Evolutionary conservation across 2,888 invertebrate genomes (phyloP).

Genomic region (Hemithea aestivaria): DNA sequence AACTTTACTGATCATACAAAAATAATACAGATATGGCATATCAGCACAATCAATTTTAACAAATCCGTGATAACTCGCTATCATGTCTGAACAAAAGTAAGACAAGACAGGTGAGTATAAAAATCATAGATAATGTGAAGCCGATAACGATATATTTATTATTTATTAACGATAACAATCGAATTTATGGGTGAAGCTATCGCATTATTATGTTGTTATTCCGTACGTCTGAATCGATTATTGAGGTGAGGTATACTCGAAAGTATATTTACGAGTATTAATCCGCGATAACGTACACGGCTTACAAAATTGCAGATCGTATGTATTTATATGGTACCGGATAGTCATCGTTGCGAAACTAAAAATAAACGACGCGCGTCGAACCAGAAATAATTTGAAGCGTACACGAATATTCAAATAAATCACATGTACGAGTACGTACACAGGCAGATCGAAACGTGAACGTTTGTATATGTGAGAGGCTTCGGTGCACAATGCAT

Average conservation of each 20-base stretch:
- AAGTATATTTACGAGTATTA: too few species aligned
- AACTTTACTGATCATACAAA: constrained; percentile 52
- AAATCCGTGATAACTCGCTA: constrained; percentile 54
- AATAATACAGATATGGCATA: constrained; percentile 46
- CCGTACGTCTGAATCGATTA: constrained; percentile 40
- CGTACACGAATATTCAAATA: constrained; percentile 47
- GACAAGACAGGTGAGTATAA: constrained; percentile 51
- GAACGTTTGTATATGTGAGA: constrained; percentile 18
- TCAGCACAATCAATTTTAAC: constrained; percentile 63
- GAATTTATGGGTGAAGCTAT: constrained; percentile 41
- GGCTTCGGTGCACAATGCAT: constrained; percentile 42
- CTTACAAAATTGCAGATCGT: too few species aligned
- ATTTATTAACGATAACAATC: constrained; percentile 40
- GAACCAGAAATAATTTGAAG: constrained; percentile 49
- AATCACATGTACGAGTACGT: constrained; percentile 29
- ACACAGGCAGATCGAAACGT: constrained; percentile 5
- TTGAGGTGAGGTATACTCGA: constrained; percentile 35
- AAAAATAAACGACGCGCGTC: constrained; percentile 49
- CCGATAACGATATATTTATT: constrained; percentile 42
- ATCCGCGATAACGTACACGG: constrained; percentile 42
- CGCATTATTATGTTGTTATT: constrained; percentile 47
- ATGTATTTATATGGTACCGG: too few species aligned
- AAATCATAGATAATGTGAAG: constrained; percentile 44
- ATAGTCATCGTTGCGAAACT: constrained; percentile 46
- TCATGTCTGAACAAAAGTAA: constrained; percentile 48